A percentile compares a stretch with the other conserved stretches of the same genome.
phyloP scores from a whole-genome alignment of 1,140 invertebrate species.

The Nylanderia fulva region DNA sequence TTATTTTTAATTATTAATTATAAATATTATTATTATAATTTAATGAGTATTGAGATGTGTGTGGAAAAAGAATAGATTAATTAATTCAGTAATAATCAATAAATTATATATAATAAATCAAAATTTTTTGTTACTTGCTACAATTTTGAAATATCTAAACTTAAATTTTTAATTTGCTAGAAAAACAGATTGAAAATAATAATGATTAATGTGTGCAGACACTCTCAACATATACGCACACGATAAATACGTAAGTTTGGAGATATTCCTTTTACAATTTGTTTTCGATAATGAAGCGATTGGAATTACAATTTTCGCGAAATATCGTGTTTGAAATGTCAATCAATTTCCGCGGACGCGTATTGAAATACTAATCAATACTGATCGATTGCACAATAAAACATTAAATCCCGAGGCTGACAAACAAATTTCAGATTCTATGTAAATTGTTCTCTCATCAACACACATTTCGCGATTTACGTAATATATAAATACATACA shows the following conservation, averaged over 20 bases:
- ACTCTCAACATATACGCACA: too few species aligned
- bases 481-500: background rate
- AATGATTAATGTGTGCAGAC: too few species aligned
- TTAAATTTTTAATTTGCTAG: too few species aligned
- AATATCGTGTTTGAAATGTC: conserved; percentile 38
- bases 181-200: too few species aligned
- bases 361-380: conserved; percentile 23
- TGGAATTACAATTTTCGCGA: background rate
- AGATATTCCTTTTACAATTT: too few species aligned
- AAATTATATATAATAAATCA: background rate
- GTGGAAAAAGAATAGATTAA: background rate
- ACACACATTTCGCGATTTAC: background rate
- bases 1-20: background rate
- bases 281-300: background rate
- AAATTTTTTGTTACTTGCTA: background rate
- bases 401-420: background rate
- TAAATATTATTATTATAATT: background rate
- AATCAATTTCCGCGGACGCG: conserved; percentile 33
- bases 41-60: background rate
- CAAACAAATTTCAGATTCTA: background rate
- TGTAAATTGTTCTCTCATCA: background rate
- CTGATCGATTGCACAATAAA: background rate
- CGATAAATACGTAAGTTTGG: too few species aligned
- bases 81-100: background rate
- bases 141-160: too few species aligned